Evolutionary conservation across 2,888 invertebrate species (phyloP), one percentile per base, ranked within the genome.

Genomic region (Molanna angustata): DNA sequence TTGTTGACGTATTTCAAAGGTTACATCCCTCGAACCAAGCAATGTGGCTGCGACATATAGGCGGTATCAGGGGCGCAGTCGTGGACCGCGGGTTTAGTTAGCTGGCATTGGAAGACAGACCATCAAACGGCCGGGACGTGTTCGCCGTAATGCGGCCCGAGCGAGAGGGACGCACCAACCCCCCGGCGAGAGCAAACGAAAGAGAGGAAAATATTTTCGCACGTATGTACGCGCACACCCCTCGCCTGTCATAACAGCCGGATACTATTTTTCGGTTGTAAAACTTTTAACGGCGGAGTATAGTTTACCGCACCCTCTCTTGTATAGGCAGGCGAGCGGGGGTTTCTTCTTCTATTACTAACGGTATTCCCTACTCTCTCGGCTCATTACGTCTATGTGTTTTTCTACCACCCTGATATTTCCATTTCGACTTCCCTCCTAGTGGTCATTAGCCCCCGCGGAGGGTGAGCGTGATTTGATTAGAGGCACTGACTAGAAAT

Each of bases 71-170:
- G 73, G 48, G 54, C 50, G 48, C 47, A 50, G 54, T 47, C 54
- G 54, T 56, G 71, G 69, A 73, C 74, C 76, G 73, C 74, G 75
- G 75, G 64, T 74, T 76, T 75, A 73, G 33, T 35, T 18, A 33
- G 43, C 40, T 39, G 73, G 76, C 70, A 77, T 77, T 77, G 77
- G 77, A 75, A 76, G 74, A 74, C 72, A 74, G 76, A 76, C 68
- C 76, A 77, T 77, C 77, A 77, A 77, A 76, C 73, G 40, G 53
- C 70, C 73, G 54, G 52, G 70, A 60, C 65, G 74, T 75, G 75
- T 74, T 74, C 68, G 70, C 71, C 73, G 71, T 71, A 44, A 35
- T 49, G 52, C 45, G 54, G 35, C 47, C 43, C 72, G 74, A 75
- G 74, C 75, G 76, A 75, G 74, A 72, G 67, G 71, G 60, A 67